A percentile compares a stretch with the other conserved stretches of the same genome.
Conservation (phyloP, 2,888 invertebrate genomes). For the Acrobeloides nanus region DNA sequence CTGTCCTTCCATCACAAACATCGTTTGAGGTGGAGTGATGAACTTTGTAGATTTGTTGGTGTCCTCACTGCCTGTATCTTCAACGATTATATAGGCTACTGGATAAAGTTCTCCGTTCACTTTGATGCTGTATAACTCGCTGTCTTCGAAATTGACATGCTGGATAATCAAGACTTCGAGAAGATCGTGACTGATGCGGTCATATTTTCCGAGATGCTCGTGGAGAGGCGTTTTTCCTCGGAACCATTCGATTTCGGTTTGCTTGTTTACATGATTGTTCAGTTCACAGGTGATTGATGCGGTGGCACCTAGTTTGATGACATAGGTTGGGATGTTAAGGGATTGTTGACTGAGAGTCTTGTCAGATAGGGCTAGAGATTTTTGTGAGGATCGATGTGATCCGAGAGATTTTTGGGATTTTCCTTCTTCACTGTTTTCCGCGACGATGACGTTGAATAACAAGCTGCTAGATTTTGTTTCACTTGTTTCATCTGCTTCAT, state of each 20-base stretch:
- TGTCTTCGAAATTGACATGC: conserved; percentile 37
- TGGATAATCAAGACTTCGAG: conserved; percentile 48
- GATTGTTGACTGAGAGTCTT: conserved; percentile 29
- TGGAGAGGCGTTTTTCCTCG: conserved; percentile 38
- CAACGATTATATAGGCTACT: conserved; percentile 49
- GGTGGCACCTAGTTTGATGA: conserved; percentile 46
- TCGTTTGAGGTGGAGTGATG: conserved; percentile 32
- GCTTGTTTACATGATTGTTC: conserved; percentile 35
- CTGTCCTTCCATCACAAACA: conserved; percentile 53
- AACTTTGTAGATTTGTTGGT: conserved; percentile 1
- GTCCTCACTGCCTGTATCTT: conserved; percentile 18
- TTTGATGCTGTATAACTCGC: conserved; percentile 47
- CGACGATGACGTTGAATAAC: conserved; percentile 46
- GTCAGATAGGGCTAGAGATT: conserved; percentile 19
- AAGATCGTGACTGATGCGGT: conserved; percentile 43
- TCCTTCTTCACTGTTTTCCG: conserved; percentile 37
- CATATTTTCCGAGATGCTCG: conserved; percentile 34
- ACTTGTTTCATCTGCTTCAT: conserved; percentile 2
- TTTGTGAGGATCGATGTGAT: conserved; percentile 18
- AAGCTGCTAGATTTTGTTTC: conserved; percentile 7
- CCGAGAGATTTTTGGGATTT: conserved; percentile 19
- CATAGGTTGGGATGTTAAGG: conserved; percentile 47
- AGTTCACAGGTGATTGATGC: conserved; percentile 52
- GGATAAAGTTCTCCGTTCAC: conserved; percentile 47
- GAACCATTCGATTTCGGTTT: conserved; percentile 40